Conservation (phyloP, 2,888 invertebrate species). For the Temnothorax ravouxi region DNA sequence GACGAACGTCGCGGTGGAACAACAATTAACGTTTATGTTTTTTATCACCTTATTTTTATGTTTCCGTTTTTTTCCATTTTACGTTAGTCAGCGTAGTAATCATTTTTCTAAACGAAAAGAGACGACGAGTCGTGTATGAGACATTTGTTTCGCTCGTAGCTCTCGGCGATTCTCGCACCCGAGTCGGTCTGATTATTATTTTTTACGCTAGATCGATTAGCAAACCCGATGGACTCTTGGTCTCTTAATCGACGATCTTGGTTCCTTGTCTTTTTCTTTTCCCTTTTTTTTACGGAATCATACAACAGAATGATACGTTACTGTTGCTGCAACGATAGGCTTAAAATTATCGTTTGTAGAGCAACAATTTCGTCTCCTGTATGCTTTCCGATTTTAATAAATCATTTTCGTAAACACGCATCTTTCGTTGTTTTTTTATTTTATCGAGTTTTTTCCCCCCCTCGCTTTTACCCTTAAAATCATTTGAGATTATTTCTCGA, state of each 20-base stretch:
- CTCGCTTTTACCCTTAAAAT: not conserved
- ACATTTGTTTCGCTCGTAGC: constrained; percentile 7
- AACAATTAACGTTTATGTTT: not conserved
- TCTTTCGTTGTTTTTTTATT: constrained; percentile 65
- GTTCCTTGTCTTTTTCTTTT: not conserved
- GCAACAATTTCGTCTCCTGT: constrained; percentile 61
- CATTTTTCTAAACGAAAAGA: not conserved
- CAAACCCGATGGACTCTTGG: not conserved
- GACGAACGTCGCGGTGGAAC: not conserved
- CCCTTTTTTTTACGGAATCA: not conserved
- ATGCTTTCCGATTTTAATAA: constrained; percentile 68
- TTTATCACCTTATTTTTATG: not conserved
- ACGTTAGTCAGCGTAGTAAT: not conserved
- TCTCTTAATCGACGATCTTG: constrained; percentile 9
- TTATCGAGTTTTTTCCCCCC: constrained; percentile 29
- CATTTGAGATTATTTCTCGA: not conserved
- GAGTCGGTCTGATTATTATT: not conserved
- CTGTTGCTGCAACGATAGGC: constrained; percentile 7
- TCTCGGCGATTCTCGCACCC: not conserved
- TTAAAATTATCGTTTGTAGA: not conserved
- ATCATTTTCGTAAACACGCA: constrained; percentile 65
- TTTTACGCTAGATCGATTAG: not conserved
- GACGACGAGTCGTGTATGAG: not conserved
- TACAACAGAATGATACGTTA: not conserved
- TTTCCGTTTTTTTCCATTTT: not conserved